Base-by-base conservation (phyloP, 2,797 vertebrate species). In the Pseudochromis fuscus region DNA sequence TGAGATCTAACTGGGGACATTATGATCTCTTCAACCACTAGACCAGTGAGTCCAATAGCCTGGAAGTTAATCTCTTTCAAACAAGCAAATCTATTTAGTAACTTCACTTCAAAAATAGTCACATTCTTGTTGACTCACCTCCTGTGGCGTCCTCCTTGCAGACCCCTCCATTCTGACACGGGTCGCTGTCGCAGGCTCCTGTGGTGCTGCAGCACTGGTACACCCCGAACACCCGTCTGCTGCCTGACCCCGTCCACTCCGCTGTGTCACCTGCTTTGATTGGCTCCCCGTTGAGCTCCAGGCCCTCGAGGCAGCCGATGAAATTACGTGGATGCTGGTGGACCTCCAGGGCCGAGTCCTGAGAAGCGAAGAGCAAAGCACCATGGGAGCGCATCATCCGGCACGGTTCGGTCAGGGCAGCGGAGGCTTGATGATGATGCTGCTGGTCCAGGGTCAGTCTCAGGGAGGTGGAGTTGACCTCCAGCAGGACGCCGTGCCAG, bases 401-500 rank as follows among this genome's bases (percentile, higher is more conserved):
- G 25, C 97, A 97, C 2, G 93, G 90, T 7, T 88, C 88, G 0
- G 92, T 78, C 60, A 96, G 87, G 15, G 69, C 23, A 2, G 88
- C 62, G 18, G 91, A 89, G 9, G 83, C 5, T 0, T 94, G 90
- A 25, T 88, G 89, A 4, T 75, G 58, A 25, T 88, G 89, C 4
- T 75, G 58, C 25, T 72, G 69, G 27, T 98, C 96, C 2, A 97
- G 59, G 31, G 91, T 91, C 75, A 99, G 92, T 25, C 45, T 93
- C 66, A 96, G 40, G 1, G 81, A 75, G 0, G 88, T 51, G 42
- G 91, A 87, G 51, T 90, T 96, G 86, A 96, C 93, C 84, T 96
- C 96, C 86, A 99, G 83, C 60, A 94, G 90, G 67, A 97, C 60
- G 0, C 87, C 87, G 80, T 99, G 97, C 96, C 97, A 98, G 21